These are phyloP conservation scores for Akabosia matsudoensis DNA, from an alignment of 1,140 invertebrate species.

Conservation along the genomic window DNA sequence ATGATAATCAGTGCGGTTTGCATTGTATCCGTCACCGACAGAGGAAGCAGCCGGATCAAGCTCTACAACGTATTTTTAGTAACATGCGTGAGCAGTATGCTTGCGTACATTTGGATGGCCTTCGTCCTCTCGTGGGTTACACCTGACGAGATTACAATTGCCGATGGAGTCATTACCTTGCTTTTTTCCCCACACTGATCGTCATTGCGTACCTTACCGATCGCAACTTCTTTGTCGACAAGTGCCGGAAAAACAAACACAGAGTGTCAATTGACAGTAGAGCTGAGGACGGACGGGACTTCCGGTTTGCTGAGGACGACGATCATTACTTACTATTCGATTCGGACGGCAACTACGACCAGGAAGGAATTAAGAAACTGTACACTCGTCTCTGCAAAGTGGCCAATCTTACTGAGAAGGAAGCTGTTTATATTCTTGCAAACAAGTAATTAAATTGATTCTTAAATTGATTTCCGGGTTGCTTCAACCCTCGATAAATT, in stretches of 20 bases:
- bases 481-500: too few species aligned
- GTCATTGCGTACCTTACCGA: slow-evolving; percentile 50
- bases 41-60: slow-evolving; percentile 56
- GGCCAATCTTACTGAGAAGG: slow-evolving; percentile 58
- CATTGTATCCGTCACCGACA: slow-evolving; percentile 55
- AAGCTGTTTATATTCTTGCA: slow-evolving; percentile 59
- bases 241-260: slow-evolving; percentile 66
- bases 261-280: slow-evolving; percentile 72
- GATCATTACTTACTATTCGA: background rate
- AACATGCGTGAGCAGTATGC: slow-evolving; percentile 58
- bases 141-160: slow-evolving; percentile 58
- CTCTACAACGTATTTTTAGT: slow-evolving; percentile 59
- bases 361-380: slow-evolving; percentile 54
- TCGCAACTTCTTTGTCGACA: background rate
- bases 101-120: slow-evolving; percentile 66
- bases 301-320: background rate
- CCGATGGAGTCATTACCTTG: slow-evolving; percentile 63
- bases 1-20: slow-evolving; percentile 61
- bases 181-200: slow-evolving; percentile 59
- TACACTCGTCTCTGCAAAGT: slow-evolving; percentile 58
- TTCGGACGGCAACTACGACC: slow-evolving; percentile 54
- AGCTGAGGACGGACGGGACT: background rate
- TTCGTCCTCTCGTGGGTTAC: slow-evolving; percentile 57
- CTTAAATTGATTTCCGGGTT: too few species aligned
- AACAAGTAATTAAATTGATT: slow-evolving; percentile 51